Conservation (phyloP, 2,888 invertebrate genomes). For the Mellilla xanthometata region DNA sequence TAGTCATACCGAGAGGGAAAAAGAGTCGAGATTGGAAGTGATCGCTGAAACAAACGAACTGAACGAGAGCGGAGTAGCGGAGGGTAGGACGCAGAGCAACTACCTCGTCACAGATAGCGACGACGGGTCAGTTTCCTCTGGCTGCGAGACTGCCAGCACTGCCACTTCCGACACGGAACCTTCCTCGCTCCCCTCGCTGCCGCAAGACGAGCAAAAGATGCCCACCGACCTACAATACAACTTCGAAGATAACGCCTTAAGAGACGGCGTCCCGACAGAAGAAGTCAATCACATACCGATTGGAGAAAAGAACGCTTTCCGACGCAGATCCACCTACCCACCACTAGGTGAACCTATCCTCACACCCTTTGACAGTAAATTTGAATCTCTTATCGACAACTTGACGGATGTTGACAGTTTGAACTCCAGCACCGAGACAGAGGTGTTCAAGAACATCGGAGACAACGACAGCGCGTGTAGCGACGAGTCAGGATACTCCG, state of each 20-base stretch:
- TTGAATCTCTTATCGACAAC: constrained; percentile 70
- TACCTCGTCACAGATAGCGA: constrained; percentile 85
- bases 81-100: constrained; percentile 70
- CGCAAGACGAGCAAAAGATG: constrained; percentile 61
- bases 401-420: constrained; percentile 66
- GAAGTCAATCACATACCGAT: constrained; percentile 76
- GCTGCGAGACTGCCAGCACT: constrained; percentile 91
- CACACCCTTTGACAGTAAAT: constrained; percentile 60
- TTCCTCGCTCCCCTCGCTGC: constrained; percentile 71
- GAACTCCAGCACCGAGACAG: constrained; percentile 68
- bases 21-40: constrained; percentile 53
- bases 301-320: constrained; percentile 71
- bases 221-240: constrained; percentile 50
- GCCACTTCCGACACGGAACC: constrained; percentile 84
- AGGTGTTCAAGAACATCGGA: constrained; percentile 76
- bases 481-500: constrained; percentile 96
- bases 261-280: constrained; percentile 33
- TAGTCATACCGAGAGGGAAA: constrained; percentile 53
- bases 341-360: constrained; percentile 60
- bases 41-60: constrained; percentile 66
- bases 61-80: constrained; percentile 44
- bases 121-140: constrained; percentile 90
- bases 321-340: constrained; percentile 72
- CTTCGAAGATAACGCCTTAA: constrained; percentile 43
- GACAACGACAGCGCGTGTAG: constrained; percentile 92